Evolutionary conservation across 1,140 invertebrate genomes (phyloP).

Genomic region (Steinernema khuongi): DNA sequence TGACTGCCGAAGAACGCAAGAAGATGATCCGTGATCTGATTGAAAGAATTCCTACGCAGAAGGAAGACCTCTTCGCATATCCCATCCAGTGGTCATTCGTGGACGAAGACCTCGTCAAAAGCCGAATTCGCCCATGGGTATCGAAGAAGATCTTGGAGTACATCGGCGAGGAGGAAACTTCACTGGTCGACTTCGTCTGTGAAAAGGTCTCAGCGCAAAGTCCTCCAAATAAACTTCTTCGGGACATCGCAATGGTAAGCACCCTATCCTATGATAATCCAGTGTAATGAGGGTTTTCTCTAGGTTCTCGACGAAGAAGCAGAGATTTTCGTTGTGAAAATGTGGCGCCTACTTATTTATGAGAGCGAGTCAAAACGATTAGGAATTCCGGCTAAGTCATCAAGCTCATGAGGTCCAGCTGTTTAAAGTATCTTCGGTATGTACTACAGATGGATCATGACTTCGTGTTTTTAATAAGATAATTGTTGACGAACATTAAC

Average conservation of each 20-base stretch:
- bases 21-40: conserved; percentile 92
- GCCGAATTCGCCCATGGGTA: conserved; percentile 93
- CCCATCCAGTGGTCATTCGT: conserved; percentile 84
- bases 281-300: conserved; percentile 47
- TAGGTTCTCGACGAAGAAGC: conserved; percentile 96
- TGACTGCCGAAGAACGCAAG: conserved; percentile 81
- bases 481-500: conserved; percentile 3
- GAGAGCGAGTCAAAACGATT: conserved; percentile 89
- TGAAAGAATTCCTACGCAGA: conserved; percentile 94
- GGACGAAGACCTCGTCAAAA: conserved; percentile 84
- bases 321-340: conserved; percentile 98
- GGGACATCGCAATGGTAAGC: conserved; percentile 94
- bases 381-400: neutral
- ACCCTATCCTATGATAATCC: neutral
- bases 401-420: neutral
- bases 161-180: conserved; percentile 96
- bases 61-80: conserved; percentile 87
- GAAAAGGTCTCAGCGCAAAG: conserved; percentile 89
- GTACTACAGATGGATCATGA: neutral
- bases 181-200: conserved; percentile 95
- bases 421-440: conserved; percentile 10
- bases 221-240: conserved; percentile 82
- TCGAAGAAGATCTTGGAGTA: conserved; percentile 99
- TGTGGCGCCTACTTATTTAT: conserved; percentile 97
- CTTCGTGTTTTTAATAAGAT: neutral